Evolutionary conservation across 2,888 invertebrate species (phyloP).

Genomic region (Euplagia quadripunctaria): DNA sequence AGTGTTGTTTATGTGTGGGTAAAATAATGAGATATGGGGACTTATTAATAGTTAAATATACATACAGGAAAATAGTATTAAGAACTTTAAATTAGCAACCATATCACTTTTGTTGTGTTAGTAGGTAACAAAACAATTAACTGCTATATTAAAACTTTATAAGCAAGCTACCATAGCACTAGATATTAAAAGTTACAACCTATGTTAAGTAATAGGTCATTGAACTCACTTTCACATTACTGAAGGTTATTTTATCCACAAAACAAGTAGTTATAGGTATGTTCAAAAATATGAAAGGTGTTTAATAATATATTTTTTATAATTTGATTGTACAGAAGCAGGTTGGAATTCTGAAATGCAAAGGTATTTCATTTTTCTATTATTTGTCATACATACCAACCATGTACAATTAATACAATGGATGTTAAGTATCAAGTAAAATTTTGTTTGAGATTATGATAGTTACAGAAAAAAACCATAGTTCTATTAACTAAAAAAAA

Average conservation of each 20-base stretch:
- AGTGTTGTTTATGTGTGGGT: conserved; percentile 19
- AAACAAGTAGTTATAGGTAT: conserved; percentile 56
- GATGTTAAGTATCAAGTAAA: neutral
- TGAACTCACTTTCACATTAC: conserved; percentile 75
- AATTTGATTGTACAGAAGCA: neutral
- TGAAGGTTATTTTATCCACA: conserved; percentile 63
- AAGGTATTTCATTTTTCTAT: neutral
- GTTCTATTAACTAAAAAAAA: neutral
- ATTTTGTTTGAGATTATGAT: too few relatives aligned
- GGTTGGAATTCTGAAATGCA: too few relatives aligned
- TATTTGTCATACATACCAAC: neutral
- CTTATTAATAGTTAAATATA: conserved; percentile 42
- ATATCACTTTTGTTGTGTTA: conserved; percentile 27
- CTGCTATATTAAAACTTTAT: conserved; percentile 17
- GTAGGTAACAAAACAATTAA: conserved; percentile 33
- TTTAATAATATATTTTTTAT: conserved; percentile 11
- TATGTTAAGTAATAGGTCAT: conserved; percentile 67
- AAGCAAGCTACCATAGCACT: conserved; percentile 21
- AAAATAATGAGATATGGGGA: conserved; percentile 27
- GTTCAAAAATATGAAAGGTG: conserved; percentile 30
- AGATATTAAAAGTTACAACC: conserved; percentile 54
- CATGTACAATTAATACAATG: neutral
- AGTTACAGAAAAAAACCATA: neutral
- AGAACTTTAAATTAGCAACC: conserved; percentile 31
- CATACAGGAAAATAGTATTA: conserved; percentile 48